Base-by-base conservation (phyloP, 2,113 vertebrate species). In the Siniperca knerii region DNA sequence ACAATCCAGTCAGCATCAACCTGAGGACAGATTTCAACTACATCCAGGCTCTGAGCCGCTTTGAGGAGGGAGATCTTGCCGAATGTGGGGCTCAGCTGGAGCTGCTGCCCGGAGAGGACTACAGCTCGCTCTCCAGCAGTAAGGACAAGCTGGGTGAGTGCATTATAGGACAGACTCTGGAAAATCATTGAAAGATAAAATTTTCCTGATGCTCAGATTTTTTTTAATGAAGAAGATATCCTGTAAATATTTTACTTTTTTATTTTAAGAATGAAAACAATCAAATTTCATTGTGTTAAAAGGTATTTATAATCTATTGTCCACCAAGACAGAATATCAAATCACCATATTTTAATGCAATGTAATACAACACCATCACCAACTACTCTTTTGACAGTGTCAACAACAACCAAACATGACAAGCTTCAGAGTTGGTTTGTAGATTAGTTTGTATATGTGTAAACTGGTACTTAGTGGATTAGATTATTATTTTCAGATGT, bases 21-120 rank as follows among this genome's bases (percentile, higher is more conserved):
- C 94, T 99, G 42, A 99, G 97, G 90, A 96, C 97, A 0, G 98
- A 99, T 77, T 97, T 99, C 90, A 99, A 99, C 95, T 99, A 99
- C 83, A 96, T 99, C 86, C 98, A 97, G 96, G 98, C 98, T 82
- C 90, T 99, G 84, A 97, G 97, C 92, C 94, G 96, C 88, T 99
- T 99, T 81, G 98, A 99, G 82, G 97, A 97, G 70, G 98, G 97
- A 76, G 97, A 98, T 83, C 97, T 98, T 81, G 44, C 89, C 3
- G 97, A 97, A 87, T 99, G 98, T 84, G 96, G 95, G 33, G 95
- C 97, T 37, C 98, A 99, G 75, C 92, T 99, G 77, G 97, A 99
- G 90, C 94, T 99, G 79, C 93, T 99, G 83, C 98, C 98, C 1
- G 98, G 98, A 82, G 98, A 99, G 92, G 98, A 99, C 90, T 97